Conservation (phyloP, 2,888 invertebrate genomes). For the Dryomyza anilis region DNA sequence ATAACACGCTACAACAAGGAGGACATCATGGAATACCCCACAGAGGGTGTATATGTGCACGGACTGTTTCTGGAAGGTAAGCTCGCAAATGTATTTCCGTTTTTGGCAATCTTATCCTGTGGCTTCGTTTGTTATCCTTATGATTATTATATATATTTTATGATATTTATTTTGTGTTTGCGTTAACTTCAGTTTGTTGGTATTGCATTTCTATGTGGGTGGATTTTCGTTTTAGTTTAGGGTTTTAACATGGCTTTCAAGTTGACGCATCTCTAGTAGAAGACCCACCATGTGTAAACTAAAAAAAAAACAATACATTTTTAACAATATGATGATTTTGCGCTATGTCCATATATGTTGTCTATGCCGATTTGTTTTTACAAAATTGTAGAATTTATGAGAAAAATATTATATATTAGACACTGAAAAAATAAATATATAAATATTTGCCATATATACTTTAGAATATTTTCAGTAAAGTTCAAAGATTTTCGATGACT, state of each 20-base stretch:
- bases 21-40: conserved; percentile 86
- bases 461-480: no score
- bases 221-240: not conserved
- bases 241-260: not conserved
- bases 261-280: no score
- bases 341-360: no score
- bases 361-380: no score
- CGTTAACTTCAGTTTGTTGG: not conserved
- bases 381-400: no score
- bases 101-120: no score
- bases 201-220: not conserved
- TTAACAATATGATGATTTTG: no score
- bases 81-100: conserved; percentile 14
- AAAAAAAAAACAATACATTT: no score
- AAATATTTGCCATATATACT: no score
- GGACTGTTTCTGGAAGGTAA: conserved; percentile 90
- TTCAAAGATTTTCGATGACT: no score
- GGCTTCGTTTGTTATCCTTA: not conserved
- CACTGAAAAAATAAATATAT: no score
- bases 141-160: not conserved
- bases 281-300: not conserved
- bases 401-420: no score
- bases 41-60: conserved; percentile 89
- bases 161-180: not conserved
- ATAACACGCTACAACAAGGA: conserved; percentile 87